These are phyloP conservation scores for Drosophila nigrodunni DNA, from an alignment of 1,140 invertebrate genomes.

Conservation along the genomic window DNA sequence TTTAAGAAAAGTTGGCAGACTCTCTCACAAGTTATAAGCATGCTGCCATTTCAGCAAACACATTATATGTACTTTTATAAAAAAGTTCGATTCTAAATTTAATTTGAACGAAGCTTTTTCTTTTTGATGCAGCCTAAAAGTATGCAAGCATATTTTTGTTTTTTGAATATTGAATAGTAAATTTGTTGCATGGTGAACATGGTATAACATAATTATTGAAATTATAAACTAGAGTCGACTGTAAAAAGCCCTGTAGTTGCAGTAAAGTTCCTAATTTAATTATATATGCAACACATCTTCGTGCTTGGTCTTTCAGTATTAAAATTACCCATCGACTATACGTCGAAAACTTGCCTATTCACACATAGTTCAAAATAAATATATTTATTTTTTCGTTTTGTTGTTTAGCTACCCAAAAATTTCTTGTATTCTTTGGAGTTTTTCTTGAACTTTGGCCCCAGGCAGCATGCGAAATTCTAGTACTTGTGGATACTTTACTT, in stretches of 20 bases:
- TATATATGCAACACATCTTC: too few relatives aligned
- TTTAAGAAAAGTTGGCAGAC: slow-evolving; percentile 36
- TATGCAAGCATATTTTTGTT: slow-evolving; percentile 28
- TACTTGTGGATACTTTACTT: slow-evolving; percentile 54
- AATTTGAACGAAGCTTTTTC: neutral
- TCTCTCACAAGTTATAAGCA: neutral
- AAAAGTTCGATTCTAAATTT: neutral
- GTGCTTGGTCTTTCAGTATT: too few relatives aligned
- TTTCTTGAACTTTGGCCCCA: slow-evolving; percentile 36
- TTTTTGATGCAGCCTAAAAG: slow-evolving; percentile 24
- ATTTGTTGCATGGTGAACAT: too few relatives aligned
- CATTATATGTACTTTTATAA: neutral
- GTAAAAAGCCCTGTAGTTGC: too few relatives aligned
- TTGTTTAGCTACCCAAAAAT: neutral
- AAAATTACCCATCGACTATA: neutral
- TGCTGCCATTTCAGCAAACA: neutral
- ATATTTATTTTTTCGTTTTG: slow-evolving; percentile 17
- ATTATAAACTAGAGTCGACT: too few relatives aligned
- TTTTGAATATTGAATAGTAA: neutral
- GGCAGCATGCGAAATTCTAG: slow-evolving; percentile 15
- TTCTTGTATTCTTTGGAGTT: slow-evolving; percentile 31
- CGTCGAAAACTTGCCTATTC: neutral
- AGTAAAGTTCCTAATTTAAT: too few relatives aligned
- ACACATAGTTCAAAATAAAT: slow-evolving; percentile 37
- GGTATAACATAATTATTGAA: too few relatives aligned